Conservation (phyloP, 2,797 vertebrate genomes). For the Enteromius argenteus region DNA sequence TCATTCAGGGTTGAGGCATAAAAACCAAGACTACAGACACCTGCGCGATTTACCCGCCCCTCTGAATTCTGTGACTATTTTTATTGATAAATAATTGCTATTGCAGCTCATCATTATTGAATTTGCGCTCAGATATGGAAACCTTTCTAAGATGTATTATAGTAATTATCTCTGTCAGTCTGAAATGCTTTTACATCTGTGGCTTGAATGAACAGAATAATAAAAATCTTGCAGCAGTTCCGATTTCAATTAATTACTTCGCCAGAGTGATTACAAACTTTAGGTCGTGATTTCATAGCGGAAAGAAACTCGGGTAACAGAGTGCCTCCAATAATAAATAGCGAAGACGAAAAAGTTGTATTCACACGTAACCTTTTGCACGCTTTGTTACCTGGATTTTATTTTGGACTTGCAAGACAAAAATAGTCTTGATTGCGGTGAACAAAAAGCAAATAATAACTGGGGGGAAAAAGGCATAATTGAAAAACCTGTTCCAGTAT, state of each 20-base stretch:
- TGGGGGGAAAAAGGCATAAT: neutral
- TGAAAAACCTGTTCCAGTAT: neutral
- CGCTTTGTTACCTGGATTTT: neutral
- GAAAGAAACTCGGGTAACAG: constrained; percentile 25
- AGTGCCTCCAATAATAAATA: neutral
- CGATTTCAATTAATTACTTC: constrained; percentile 65
- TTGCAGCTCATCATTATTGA: constrained; percentile 92
- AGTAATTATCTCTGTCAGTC: constrained; percentile 78
- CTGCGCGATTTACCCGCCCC: constrained; percentile 90
- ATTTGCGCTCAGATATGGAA: constrained; percentile 93
- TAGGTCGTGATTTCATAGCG: constrained; percentile 18
- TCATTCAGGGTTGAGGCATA: constrained; percentile 79
- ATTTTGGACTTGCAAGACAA: neutral
- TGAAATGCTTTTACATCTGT: constrained; percentile 78
- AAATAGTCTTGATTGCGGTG: neutral
- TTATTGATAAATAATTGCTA: constrained; percentile 98
- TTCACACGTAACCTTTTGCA: neutral
- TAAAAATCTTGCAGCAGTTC: constrained; percentile 65
- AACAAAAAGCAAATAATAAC: neutral
- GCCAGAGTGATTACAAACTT: constrained; percentile 55
- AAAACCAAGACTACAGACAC: constrained; percentile 90
- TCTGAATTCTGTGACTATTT: constrained; percentile 92
- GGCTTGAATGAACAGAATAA: constrained; percentile 74
- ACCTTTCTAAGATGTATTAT: constrained; percentile 89
- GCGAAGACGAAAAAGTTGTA: constrained; percentile 3